A percentile compares a stretch with the other conserved stretches of the same genome.
These are phyloP conservation scores for Drosophila paramelanica DNA, from an alignment of 2,888 invertebrate species.

Conservation along the genomic window DNA sequence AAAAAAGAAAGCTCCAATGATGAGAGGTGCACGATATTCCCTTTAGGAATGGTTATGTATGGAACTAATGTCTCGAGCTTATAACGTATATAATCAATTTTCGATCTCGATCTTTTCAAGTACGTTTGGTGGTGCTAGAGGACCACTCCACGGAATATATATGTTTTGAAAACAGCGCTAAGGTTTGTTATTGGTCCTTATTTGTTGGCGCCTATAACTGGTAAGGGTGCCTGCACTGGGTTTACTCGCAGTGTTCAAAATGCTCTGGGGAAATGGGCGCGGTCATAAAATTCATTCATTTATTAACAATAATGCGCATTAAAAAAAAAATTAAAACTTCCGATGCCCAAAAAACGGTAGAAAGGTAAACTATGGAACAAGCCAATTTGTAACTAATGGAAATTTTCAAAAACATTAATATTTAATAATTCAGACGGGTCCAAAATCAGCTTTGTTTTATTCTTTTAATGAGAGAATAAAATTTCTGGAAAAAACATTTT, in stretches of 20 bases:
- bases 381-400: neutral
- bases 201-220: conserved; percentile 43
- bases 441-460: conserved; percentile 1
- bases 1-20: conserved; percentile 3
- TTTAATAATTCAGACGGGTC: conserved; percentile 5
- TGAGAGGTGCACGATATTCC: conserved; percentile 19
- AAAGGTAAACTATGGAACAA: neutral
- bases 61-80: conserved; percentile 21
- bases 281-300: no score
- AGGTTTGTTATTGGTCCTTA: conserved; percentile 67
- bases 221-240: conserved; percentile 38
- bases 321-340: no score
- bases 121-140: conserved; percentile 48
- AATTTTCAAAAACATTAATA: neutral
- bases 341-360: no score
- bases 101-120: conserved; percentile 74
- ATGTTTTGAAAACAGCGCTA: conserved; percentile 28
- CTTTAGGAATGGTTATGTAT: conserved; percentile 18
- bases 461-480: neutral
- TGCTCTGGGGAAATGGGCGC: neutral
- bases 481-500: neutral
- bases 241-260: conserved; percentile 7
- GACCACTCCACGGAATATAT: conserved; percentile 39
- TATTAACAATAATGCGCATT: neutral
- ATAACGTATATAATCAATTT: conserved; percentile 65